These are phyloP conservation scores for Nomada fabriciana DNA, from an alignment of 2,888 invertebrate species.

Conservation along the genomic window DNA sequence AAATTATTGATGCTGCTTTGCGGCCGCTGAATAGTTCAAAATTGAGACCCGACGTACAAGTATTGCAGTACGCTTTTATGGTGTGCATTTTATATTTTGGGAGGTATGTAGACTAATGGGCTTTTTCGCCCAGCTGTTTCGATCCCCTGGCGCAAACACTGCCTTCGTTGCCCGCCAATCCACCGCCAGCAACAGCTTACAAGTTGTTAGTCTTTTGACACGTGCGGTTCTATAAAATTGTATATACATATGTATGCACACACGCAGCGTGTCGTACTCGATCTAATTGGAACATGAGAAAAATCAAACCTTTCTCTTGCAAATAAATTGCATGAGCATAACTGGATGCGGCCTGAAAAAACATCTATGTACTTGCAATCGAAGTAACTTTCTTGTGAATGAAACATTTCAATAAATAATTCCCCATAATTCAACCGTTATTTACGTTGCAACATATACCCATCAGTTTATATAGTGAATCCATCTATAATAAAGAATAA, in stretches of 20 bases:
- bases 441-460: too few species aligned
- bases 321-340: too few species aligned
- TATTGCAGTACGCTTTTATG: not conserved
- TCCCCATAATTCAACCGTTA: too few species aligned
- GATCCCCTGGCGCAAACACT: conserved; percentile 28
- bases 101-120: conserved; percentile 29
- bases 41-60: not conserved
- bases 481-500: too few species aligned
- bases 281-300: conserved; percentile 58
- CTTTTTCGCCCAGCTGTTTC: conserved; percentile 35
- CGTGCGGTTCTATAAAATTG: conserved; percentile 55
- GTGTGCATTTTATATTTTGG: conserved; percentile 34
- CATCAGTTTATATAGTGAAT: too few species aligned
- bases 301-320: not conserved
- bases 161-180: conserved; percentile 55
- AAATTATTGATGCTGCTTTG: not conserved
- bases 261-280: not conserved
- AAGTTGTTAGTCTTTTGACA: conserved; percentile 50
- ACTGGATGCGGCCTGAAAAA: too few species aligned
- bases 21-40: not conserved
- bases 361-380: too few species aligned
- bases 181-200: conserved; percentile 65
- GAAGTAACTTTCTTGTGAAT: too few species aligned
- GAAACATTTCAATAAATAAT: too few species aligned
- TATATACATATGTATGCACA: not conserved